phyloP scores from a whole-genome alignment of 1,140 invertebrate species.

The Venturia canescens region DNA sequence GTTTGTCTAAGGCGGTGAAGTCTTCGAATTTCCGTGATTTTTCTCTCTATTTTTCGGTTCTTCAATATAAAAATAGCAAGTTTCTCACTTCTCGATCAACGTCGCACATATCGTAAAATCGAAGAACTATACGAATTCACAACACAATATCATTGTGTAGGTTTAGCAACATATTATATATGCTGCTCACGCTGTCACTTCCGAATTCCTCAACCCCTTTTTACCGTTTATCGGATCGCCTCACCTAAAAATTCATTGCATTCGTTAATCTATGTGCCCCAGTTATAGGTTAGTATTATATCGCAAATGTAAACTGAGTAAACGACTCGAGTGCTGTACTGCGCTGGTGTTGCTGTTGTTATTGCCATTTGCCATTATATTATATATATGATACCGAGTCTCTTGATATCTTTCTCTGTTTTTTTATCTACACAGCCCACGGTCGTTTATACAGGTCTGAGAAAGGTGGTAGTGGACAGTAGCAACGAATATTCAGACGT shows the following conservation, averaged over 20 bases:
- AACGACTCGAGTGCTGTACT: too few species aligned
- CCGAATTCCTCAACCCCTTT: conserved; percentile 49
- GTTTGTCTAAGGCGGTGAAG: too few species aligned
- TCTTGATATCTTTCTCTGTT: too few species aligned
- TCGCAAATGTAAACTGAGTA: neutral
- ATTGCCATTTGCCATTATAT: too few species aligned
- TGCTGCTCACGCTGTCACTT: conserved; percentile 49
- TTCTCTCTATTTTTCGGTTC: too few species aligned
- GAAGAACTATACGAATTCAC: conserved; percentile 45
- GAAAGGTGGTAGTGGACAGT: too few species aligned
- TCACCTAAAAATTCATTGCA: conserved; percentile 2
- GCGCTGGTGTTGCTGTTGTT: too few species aligned
- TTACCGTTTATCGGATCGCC: conserved; percentile 13
- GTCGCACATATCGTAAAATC: neutral
- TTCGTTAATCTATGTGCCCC: neutral
- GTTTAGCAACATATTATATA: conserved; percentile 10
- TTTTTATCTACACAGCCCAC: too few species aligned
- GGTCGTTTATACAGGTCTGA: too few species aligned
- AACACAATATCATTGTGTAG: conserved; percentile 28
- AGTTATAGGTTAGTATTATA: neutral
- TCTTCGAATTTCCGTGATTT: too few species aligned
- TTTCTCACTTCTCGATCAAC: neutral
- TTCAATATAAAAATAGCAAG: neutral
- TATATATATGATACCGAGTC: too few species aligned
- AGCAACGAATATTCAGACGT: too few species aligned